Conservation (phyloP, 1,140 invertebrate species). For the Parapsyche elsis region DNA sequence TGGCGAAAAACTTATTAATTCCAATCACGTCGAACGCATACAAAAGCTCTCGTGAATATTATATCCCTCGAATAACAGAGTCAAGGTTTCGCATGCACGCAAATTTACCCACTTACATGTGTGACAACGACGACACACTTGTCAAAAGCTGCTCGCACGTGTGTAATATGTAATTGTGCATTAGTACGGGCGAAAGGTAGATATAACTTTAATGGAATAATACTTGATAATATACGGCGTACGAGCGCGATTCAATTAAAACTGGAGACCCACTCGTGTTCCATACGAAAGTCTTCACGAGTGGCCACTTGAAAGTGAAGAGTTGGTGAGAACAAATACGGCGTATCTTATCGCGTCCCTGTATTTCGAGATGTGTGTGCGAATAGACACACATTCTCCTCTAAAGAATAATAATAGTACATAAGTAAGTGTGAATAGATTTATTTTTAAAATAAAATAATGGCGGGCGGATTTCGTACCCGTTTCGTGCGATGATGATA, state of each 20-base stretch:
- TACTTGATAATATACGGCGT: not conserved
- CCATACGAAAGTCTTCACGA: not conserved
- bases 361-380: no score
- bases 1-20: not conserved
- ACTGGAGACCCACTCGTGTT: not conserved
- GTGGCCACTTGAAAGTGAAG: not conserved
- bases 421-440: no score
- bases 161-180: no score
- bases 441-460: no score
- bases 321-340: not conserved
- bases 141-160: not conserved
- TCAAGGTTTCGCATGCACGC: not conserved
- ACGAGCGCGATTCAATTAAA: not conserved
- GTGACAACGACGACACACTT: not conserved
- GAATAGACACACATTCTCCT: no score
- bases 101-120: not conserved
- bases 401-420: no score
- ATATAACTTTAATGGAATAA: no score
- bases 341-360: not conserved
- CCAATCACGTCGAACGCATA: not conserved
- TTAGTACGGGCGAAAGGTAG: no score
- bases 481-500: slow-evolving; percentile 1
- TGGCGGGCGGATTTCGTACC: not conserved
- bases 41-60: no score
- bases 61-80: not conserved